Conservation (phyloP, 2,797 vertebrate species). For the Lagocephalus sceleratus region DNA sequence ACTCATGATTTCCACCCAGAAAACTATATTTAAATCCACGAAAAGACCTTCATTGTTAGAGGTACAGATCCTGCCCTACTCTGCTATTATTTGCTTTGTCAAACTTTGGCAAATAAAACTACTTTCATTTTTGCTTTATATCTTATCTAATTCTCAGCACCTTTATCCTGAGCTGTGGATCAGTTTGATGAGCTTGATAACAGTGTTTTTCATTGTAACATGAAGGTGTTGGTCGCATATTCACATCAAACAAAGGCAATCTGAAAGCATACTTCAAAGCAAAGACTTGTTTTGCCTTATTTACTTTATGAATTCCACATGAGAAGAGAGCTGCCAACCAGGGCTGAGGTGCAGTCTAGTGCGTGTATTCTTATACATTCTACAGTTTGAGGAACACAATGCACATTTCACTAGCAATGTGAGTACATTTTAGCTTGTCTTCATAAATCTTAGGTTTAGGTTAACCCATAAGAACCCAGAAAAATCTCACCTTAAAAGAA, state of each 20-base stretch:
- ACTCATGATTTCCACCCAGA: neutral
- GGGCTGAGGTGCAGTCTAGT: conserved; percentile 1
- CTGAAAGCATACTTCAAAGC: conserved; percentile 24
- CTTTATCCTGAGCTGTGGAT: neutral
- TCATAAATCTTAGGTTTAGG: too few relatives aligned
- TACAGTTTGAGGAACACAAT: too few relatives aligned
- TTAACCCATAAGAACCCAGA: too few relatives aligned
- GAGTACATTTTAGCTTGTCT: too few relatives aligned
- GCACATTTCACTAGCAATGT: too few relatives aligned
- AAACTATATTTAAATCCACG: too few relatives aligned
- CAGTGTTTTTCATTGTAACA: neutral
- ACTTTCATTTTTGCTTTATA: neutral
- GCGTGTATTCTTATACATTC: too few relatives aligned
- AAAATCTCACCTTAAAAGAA: too few relatives aligned
- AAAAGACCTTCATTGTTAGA: too few relatives aligned
- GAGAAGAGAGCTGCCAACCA: conserved; percentile 23
- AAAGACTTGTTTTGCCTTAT: conserved; percentile 10
- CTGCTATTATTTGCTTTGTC: neutral
- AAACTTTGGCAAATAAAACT: neutral
- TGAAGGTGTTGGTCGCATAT: conserved; percentile 7
- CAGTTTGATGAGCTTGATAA: neutral
- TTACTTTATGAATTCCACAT: conserved; percentile 23
- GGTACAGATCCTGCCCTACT: too few relatives aligned
- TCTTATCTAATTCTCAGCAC: neutral
- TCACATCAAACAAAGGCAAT: conserved; percentile 26